Evolutionary conservation across 2,888 invertebrate species (phyloP).

Genomic region (Brachynemurus nebulosus): DNA sequence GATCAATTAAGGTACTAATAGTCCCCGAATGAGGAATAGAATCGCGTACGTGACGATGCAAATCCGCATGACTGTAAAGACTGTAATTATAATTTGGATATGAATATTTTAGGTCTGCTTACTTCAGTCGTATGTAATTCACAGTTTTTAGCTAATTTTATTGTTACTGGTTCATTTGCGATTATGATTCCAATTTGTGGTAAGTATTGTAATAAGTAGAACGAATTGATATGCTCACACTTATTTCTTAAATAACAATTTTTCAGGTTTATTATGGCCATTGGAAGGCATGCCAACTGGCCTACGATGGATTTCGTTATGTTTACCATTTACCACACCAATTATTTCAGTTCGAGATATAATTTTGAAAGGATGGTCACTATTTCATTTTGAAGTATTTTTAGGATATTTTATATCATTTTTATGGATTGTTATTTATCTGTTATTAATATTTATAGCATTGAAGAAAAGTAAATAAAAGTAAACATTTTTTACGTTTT

Average conservation of each 20-base stretch:
- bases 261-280: constrained; percentile 49
- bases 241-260: background rate
- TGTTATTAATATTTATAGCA: background rate
- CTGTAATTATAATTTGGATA: background rate
- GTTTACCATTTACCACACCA: constrained; percentile 63
- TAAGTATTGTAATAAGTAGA: constrained; percentile 38
- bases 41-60: no score
- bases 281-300: constrained; percentile 47
- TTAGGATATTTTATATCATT: constrained; percentile 50
- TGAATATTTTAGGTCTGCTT: constrained; percentile 42
- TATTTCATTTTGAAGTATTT: constrained; percentile 52
- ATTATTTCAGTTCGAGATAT: constrained; percentile 56
- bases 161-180: constrained; percentile 78
- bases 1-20: no score
- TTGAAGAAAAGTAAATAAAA: background rate
- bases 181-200: constrained; percentile 79
- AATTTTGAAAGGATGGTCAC: constrained; percentile 52
- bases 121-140: constrained; percentile 67
- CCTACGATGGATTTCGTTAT: constrained; percentile 25
- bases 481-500: background rate
- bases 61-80: no score
- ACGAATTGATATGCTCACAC: background rate
- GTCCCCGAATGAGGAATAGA: no score
- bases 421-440: constrained; percentile 34
- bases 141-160: constrained; percentile 70